phyloP scores from a whole-genome alignment of 2,888 invertebrate species.

The Saturnia pavonia region DNA sequence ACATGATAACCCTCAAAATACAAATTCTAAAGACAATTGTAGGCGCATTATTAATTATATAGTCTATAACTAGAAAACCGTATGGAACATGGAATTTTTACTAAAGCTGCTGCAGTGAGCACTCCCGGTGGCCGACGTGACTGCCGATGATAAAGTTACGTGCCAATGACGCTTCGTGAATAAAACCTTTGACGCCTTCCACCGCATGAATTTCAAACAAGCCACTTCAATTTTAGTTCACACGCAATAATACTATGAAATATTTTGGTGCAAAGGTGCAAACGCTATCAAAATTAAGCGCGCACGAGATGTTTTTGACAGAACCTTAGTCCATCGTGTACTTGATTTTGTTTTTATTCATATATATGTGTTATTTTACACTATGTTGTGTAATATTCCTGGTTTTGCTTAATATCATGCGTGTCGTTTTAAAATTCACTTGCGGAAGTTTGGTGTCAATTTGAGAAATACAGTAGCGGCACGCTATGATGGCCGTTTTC shows the following conservation, averaged over 20 bases:
- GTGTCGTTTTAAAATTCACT: too few relatives aligned
- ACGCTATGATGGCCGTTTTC: too few relatives aligned
- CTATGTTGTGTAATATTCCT: too few relatives aligned
- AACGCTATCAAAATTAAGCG: background rate
- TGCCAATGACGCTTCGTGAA: constrained; percentile 61
- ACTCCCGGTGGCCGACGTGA: constrained; percentile 23
- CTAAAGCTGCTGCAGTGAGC: background rate
- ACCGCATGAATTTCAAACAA: constrained; percentile 62
- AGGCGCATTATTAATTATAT: background rate
- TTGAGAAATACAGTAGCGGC: too few relatives aligned
- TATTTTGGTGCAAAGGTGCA: constrained; percentile 21
- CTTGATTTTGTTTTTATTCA: background rate
- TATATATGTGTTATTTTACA: background rate
- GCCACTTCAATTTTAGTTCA: constrained; percentile 68
- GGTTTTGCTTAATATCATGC: too few relatives aligned
- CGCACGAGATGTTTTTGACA: background rate
- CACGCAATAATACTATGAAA: constrained; percentile 36
- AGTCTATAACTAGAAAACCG: background rate
- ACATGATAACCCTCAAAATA: too few relatives aligned
- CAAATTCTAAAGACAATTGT: too few relatives aligned
- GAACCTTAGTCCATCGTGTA: background rate
- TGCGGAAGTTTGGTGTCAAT: too few relatives aligned
- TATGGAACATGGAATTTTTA: background rate
- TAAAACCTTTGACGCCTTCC: constrained; percentile 76
- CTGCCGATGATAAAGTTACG: constrained; percentile 55